Base-by-base conservation (phyloP, 2,797 vertebrate species). In the Enteromius radiatus region DNA sequence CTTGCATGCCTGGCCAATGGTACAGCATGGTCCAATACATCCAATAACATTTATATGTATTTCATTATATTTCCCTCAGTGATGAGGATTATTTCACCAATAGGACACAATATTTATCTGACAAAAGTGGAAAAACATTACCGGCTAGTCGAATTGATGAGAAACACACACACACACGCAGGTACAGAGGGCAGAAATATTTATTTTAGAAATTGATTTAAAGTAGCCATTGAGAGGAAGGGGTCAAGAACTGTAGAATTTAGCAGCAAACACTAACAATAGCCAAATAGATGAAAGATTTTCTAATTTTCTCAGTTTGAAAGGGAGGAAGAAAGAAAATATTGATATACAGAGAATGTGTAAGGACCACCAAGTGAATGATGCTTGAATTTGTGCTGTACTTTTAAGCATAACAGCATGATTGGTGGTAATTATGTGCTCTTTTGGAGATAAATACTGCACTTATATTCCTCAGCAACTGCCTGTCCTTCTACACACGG, bases 121-220 rank as follows among this genome's bases (percentile, higher is more conserved):
- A 43, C 59, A 11, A 28, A 15, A 54, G 31, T n/a, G n/a, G 70
- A 76, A 64, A 43, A 61, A 28, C 21, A 31, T 67, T 59, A 63
- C 36, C 10, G 21, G 28, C 45, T 68, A 11, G 49, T 65, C 6
- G 26, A 80, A 47, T 64, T 82, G 63, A 81, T 67, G 43, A 65
- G 74, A 52, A 5, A 38, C 33, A 75, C 67, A 52, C 8, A 38
- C 23, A 73, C 67, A 52, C 8, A 38, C 26, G 75, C 59, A 84
- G 89, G 88, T 89, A 23, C 64, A 81, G 86, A 89, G 90, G 91
- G 90, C 87, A 88, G 84, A 82, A 86, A 89, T 90, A 90, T 92
- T 91, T 91, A 88, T 92, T 89, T 92, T 86, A 85, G 80, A 82
- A 90, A 93, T 92, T 92, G 92, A 94, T 93, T 88, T 88, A 80